Percentiles rank a stretch among this genome's conserved stretches.
Evolutionary conservation across 2,113 vertebrate species (phyloP).

Genomic region (Forbesichthys agassizii): DNA sequence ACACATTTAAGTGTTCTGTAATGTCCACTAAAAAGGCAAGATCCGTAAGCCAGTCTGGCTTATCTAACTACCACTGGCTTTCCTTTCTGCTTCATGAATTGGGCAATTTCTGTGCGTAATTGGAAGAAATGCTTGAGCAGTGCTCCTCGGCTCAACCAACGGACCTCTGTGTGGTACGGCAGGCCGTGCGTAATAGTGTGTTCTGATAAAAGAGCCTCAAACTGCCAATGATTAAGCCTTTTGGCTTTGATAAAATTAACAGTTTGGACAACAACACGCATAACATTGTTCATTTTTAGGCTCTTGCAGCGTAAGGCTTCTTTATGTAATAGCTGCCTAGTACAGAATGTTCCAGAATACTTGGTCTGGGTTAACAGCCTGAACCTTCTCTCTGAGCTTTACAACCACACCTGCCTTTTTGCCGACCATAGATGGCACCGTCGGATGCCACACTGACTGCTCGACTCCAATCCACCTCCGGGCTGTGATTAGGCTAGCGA

Average conservation of each 20-base stretch:
- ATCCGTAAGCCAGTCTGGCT: background rate
- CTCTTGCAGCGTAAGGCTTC: too few relatives aligned
- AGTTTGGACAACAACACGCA: slow-evolving; percentile 18
- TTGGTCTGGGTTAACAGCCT: too few relatives aligned
- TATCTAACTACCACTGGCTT: background rate
- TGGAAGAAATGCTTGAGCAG: slow-evolving; percentile 22
- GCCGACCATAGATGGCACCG: too few relatives aligned
- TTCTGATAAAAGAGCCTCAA: slow-evolving; percentile 22
- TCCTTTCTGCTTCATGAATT: too few relatives aligned
- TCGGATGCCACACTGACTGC: too few relatives aligned
- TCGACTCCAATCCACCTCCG: too few relatives aligned
- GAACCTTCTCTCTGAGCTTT: too few relatives aligned
- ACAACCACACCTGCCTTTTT: too few relatives aligned
- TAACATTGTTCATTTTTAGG: slow-evolving; percentile 42
- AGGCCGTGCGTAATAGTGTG: slow-evolving; percentile 2
- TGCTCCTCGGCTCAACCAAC: slow-evolving; percentile 24
- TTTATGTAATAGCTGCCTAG: too few relatives aligned
- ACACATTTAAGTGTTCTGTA: background rate
- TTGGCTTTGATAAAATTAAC: slow-evolving; percentile 39
- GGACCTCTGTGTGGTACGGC: slow-evolving; percentile 35
- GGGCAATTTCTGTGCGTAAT: background rate
- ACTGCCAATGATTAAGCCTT: slow-evolving; percentile 30
- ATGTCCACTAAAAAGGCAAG: background rate
- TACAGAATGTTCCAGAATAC: too few relatives aligned
- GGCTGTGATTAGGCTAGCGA: too few relatives aligned